Percentiles rank a stretch among this genome's conserved stretches.
These are phyloP conservation scores for Brachyhypopomus gauderio DNA, from an alignment of 2,113 vertebrate genomes.

Conservation along the genomic window DNA sequence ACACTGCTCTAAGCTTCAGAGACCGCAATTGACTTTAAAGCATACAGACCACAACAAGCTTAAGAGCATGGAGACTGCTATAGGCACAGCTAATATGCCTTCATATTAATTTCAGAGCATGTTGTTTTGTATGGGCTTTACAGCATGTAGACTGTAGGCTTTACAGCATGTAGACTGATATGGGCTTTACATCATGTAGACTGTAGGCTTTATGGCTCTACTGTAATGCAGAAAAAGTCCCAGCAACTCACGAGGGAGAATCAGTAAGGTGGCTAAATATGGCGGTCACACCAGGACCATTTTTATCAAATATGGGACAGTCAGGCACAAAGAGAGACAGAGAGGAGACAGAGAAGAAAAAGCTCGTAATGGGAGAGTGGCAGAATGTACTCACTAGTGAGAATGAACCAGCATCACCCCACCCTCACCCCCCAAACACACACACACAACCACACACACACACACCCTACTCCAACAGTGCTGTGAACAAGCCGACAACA, in stretches of 20 bases:
- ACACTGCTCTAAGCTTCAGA: too few relatives aligned
- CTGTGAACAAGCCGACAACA: background rate
- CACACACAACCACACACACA: too few relatives aligned
- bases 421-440: too few relatives aligned
- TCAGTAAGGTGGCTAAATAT: constrained; percentile 65
- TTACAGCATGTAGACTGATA: too few relatives aligned
- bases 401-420: background rate
- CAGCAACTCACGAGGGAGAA: constrained; percentile 56
- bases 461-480: background rate
- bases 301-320: constrained; percentile 68
- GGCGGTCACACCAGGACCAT: constrained; percentile 63
- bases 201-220: background rate
- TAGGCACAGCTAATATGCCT: too few relatives aligned
- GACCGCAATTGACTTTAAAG: too few relatives aligned
- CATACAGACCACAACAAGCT: too few relatives aligned
- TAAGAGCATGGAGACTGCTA: too few relatives aligned
- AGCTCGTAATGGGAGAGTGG: background rate
- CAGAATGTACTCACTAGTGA: background rate
- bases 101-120: too few relatives aligned
- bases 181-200: background rate
- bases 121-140: too few relatives aligned
- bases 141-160: too few relatives aligned
- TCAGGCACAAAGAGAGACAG: constrained; percentile 42
- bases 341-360: background rate
- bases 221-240: constrained; percentile 14